phyloP scores from a whole-genome alignment of 2,888 invertebrate species.

The Amphipoea oculea region DNA sequence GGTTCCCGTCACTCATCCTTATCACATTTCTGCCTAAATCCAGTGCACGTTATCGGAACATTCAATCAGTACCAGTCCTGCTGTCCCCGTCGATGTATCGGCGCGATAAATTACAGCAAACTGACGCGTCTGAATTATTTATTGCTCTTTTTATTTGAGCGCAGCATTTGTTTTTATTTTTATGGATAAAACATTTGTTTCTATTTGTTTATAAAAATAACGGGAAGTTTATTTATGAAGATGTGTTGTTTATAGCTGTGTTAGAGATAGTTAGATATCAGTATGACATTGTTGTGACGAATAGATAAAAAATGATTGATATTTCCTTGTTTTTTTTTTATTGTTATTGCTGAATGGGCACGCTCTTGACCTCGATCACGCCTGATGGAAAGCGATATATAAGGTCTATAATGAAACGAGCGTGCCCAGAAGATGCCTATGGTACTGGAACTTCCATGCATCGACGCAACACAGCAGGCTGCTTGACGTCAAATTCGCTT shows the following conservation, averaged over 20 bases:
- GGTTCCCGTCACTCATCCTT: background rate
- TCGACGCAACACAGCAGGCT: too few relatives aligned
- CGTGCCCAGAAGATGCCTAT: too few relatives aligned
- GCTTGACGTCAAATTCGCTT: too few relatives aligned
- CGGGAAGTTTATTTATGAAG: slow-evolving; percentile 13
- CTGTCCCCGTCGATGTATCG: slow-evolving; percentile 44
- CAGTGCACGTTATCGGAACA: slow-evolving; percentile 26
- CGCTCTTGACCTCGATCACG: too few relatives aligned
- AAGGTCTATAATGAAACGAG: too few relatives aligned
- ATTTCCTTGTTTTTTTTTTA: background rate
- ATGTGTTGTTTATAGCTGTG: background rate
- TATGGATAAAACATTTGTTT: slow-evolving; percentile 32
- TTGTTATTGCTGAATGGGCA: too few relatives aligned
- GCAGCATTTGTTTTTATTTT: slow-evolving; percentile 39
- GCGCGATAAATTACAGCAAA: slow-evolving; percentile 49
- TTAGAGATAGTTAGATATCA: background rate
- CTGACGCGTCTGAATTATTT: slow-evolving; percentile 59
- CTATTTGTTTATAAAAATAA: slow-evolving; percentile 4
- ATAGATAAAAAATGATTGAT: background rate
- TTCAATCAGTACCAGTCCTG: slow-evolving; percentile 40
- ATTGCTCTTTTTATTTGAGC: slow-evolving; percentile 49
- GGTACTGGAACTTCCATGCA: too few relatives aligned
- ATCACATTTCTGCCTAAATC: slow-evolving; percentile 24
- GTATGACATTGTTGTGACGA: background rate
- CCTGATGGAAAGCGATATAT: too few relatives aligned